phyloP scores from a whole-genome alignment of 2,888 invertebrate species.

The Nymphalis c-album region DNA sequence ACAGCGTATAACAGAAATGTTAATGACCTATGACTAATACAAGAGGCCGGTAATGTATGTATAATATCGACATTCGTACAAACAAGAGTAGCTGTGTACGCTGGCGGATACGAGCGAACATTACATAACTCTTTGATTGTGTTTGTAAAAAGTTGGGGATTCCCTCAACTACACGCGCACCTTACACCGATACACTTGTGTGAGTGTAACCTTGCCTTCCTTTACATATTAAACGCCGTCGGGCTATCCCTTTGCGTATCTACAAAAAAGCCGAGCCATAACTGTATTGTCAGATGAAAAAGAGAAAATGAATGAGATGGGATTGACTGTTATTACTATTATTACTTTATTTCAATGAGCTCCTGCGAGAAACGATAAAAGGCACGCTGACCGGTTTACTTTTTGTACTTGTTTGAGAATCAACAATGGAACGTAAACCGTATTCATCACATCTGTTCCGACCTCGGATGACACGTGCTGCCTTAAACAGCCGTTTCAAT shows the following conservation, averaged over 20 bases:
- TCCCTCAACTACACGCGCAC: slow-evolving; percentile 78
- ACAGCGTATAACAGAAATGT: slow-evolving; percentile 67
- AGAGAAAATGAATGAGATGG: slow-evolving; percentile 74
- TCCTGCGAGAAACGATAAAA: slow-evolving; percentile 75
- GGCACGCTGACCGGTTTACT: slow-evolving; percentile 77
- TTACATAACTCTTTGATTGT: slow-evolving; percentile 82
- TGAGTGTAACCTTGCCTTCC: slow-evolving; percentile 80
- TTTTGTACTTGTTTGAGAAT: slow-evolving; percentile 72
- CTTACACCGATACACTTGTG: slow-evolving; percentile 69
- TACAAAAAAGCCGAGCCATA: slow-evolving; percentile 73
- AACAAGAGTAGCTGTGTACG: slow-evolving; percentile 71
- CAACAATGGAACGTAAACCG: slow-evolving; percentile 78
- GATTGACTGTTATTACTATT: slow-evolving; percentile 79
- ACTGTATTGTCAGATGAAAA: slow-evolving; percentile 75
- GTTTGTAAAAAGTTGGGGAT: slow-evolving; percentile 82
- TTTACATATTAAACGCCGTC: slow-evolving; percentile 81
- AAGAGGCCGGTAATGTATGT: slow-evolving; percentile 70
- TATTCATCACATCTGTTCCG: slow-evolving; percentile 72
- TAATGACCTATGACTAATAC: slow-evolving; percentile 78
- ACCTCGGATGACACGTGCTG: slow-evolving; percentile 60
- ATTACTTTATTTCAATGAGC: slow-evolving; percentile 74
- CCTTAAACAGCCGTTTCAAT: slow-evolving; percentile 19
- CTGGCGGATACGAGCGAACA: slow-evolving; percentile 77
- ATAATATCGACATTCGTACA: slow-evolving; percentile 78
- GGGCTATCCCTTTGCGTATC: slow-evolving; percentile 80